Evolutionary conservation across 2,888 invertebrate species (phyloP).

Genomic region (Catocala nupta): DNA sequence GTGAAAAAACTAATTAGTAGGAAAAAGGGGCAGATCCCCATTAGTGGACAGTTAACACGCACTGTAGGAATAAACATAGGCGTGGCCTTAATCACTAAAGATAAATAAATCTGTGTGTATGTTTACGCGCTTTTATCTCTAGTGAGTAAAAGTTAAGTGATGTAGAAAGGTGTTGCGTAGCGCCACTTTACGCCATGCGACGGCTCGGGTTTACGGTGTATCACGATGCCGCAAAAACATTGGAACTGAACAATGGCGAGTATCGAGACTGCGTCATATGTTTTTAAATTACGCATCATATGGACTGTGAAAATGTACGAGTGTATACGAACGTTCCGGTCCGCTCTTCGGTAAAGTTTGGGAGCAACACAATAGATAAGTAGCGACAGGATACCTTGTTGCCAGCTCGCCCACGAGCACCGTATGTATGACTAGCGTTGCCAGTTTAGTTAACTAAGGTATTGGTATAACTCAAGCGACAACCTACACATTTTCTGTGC

Average conservation of each 20-base stretch:
- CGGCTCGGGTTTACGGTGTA: background rate
- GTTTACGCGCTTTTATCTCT: conserved; percentile 19
- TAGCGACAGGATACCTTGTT: conserved; percentile 16
- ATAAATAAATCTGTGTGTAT: conserved; percentile 29
- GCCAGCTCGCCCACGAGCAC: conserved; percentile 10
- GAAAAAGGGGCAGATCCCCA: conserved; percentile 27
- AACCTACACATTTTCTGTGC: too few relatives aligned
- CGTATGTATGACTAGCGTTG: conserved; percentile 37
- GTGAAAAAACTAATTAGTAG: conserved; percentile 23
- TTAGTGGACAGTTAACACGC: conserved; percentile 35
- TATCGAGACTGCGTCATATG: background rate
- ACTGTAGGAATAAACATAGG: conserved; percentile 38
- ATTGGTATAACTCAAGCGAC: background rate
- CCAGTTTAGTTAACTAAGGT: conserved; percentile 16
- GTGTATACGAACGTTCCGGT: background rate
- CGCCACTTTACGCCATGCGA: background rate
- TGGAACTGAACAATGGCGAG: conserved; percentile 11
- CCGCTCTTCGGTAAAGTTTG: conserved; percentile 1
- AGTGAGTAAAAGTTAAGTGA: conserved; percentile 7
- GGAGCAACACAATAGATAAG: conserved; percentile 14
- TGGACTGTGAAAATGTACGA: conserved; percentile 4
- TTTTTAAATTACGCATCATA: conserved; percentile 12
- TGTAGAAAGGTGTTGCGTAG: conserved; percentile 3
- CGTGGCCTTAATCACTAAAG: conserved; percentile 23
- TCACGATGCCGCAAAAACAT: background rate